Evolutionary conservation across 2,113 vertebrate species (phyloP), one percentile per base, ranked within the genome.

Genomic region (Nothocercus nigrocapillus): DNA sequence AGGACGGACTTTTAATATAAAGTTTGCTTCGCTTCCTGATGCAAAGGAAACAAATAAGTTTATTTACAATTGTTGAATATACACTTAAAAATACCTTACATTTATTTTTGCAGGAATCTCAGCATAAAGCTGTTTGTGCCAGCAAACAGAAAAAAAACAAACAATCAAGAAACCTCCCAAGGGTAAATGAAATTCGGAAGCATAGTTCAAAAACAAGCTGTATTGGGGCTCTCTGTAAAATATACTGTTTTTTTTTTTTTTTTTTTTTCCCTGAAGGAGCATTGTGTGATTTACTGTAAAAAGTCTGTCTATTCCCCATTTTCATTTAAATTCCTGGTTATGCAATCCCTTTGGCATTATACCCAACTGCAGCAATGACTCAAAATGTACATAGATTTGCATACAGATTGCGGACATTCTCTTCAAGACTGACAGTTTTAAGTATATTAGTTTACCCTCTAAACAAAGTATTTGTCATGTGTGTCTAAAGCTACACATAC

Each of bases 1-100:
- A 97, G 98, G 99, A 85, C 93, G 98, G 82, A 99, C 98, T 69
- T 98, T 98, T 92, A 99, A 96, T 11, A 98, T 94, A 82, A 99
- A 98, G 94, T 97, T 99, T 93, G 98, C 98, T 96, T 99, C 98
- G 81, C 98, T 97, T 89, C 99, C 99, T 99, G 97, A 84, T 95
- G 93, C 64, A 95, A 97, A 94, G 92, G 74, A 85, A 97, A 97
- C 47, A 93, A 92, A 88, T 56, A 82, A 2, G 11, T 87, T 86
- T 74, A 61, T 78, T 96, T 45, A 94, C 42, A 45, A 67, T 63
- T 90, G 94, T 85, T 86, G 34, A 93, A 89, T 32, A 56, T 66
- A 85, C 12, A 59, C 22, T 95, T 83, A 75, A 95, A 86, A 91
- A 91, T 21, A 40, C 9, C 51, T 24, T 15, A 54, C 20, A 36